Evolutionary conservation across 2,797 vertebrate genomes (phyloP).

Genomic region (Lepus oiostolus): DNA sequence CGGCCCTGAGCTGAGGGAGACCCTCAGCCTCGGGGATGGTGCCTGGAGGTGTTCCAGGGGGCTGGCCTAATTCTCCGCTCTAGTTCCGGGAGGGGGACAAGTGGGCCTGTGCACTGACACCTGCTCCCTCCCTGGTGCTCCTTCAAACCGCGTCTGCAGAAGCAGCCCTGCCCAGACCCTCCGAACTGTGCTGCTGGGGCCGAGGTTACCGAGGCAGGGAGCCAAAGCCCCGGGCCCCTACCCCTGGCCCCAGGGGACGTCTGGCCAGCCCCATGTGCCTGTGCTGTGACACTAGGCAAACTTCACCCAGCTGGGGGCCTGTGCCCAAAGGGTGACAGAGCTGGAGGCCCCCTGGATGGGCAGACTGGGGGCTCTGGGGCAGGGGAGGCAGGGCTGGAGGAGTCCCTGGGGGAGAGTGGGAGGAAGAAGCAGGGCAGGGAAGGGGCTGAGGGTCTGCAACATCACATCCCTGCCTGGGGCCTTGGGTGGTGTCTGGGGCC

Average conservation of each 20-base stretch:
- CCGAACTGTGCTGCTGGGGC: no score
- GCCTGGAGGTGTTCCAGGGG: not conserved
- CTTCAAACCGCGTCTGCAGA: fast-evolving
- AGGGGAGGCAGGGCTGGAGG: no score
- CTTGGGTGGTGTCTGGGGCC: not conserved
- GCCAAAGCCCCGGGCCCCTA: no score
- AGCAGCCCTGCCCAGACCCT: not conserved
- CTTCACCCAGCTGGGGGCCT: not conserved
- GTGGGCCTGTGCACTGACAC: not conserved
- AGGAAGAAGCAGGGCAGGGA: not conserved
- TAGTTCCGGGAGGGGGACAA: not conserved
- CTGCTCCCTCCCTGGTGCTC: no score
- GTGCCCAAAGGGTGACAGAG: not conserved
- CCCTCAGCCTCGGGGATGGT: not conserved
- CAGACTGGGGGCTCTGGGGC: fast-evolving
- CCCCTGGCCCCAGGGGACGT: no score
- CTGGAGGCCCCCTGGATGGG: not conserved
- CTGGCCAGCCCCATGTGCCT: no score
- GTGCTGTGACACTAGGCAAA: not conserved
- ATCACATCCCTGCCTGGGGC: not conserved
- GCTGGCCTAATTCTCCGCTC: not conserved
- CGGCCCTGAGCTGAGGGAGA: not conserved
- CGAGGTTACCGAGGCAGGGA: not conserved
- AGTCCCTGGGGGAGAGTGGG: not conserved
- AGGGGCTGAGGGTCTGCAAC: no score